These are phyloP conservation scores for Pseudochaenichthys georgianus DNA, from an alignment of 2,797 vertebrate genomes.

Conservation along the genomic window DNA sequence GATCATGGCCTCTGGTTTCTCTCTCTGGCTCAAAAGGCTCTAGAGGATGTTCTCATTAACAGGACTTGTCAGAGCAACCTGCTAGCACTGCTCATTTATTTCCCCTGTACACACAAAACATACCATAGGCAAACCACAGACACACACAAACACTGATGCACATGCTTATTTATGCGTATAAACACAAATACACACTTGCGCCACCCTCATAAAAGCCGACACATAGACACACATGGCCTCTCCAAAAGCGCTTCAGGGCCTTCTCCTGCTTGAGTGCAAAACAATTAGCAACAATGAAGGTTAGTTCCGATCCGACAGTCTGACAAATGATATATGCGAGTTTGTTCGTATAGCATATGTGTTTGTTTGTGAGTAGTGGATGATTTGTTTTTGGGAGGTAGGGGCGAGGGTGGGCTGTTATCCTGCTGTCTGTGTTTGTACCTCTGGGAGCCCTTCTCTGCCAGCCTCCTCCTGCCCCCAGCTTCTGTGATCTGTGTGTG, in stretches of 20 bases:
- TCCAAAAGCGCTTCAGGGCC: slow-evolving; percentile 46
- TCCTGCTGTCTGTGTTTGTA: slow-evolving; percentile 56
- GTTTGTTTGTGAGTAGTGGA: slow-evolving; percentile 55
- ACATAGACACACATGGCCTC: slow-evolving; percentile 33
- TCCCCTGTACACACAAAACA: slow-evolving; percentile 64
- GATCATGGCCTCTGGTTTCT: slow-evolving; percentile 85
- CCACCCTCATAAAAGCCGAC: slow-evolving; percentile 32
- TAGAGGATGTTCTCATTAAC: slow-evolving; percentile 90
- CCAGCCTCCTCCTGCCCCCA: slow-evolving; percentile 48
- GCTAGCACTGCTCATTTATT: slow-evolving; percentile 87
- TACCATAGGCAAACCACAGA: slow-evolving; percentile 45
- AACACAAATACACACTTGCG: slow-evolving; percentile 8
- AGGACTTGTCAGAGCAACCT: slow-evolving; percentile 89
- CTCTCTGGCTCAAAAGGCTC: slow-evolving; percentile 75
- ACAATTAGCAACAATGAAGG: slow-evolving; percentile 64
- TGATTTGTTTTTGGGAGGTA: slow-evolving; percentile 45
- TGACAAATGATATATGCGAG: slow-evolving; percentile 56
- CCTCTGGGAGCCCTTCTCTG: slow-evolving; percentile 60
- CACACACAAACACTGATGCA: slow-evolving; percentile 24
- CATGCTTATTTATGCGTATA: slow-evolving; percentile 25
- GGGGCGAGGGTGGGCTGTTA: slow-evolving; percentile 32
- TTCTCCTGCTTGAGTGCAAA: slow-evolving; percentile 57
- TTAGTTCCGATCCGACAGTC: slow-evolving; percentile 33
- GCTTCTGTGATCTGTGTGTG: slow-evolving; percentile 41
- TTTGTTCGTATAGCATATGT: slow-evolving; percentile 57